phyloP scores from a whole-genome alignment of 2,113 vertebrate species.

The Ascaphus truei region DNA sequence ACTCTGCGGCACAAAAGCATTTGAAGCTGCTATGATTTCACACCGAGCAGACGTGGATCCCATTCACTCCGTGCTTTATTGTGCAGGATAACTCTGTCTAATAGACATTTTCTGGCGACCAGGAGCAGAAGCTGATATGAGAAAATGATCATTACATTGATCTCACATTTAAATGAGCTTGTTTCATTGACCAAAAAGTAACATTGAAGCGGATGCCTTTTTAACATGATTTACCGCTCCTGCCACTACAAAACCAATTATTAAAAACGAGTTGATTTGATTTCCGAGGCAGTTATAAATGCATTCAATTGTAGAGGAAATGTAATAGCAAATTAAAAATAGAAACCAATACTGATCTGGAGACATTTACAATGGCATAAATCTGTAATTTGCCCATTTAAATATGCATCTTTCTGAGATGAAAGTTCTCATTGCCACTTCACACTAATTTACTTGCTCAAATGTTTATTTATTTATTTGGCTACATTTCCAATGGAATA shows the following conservation, averaged over 20 bases:
- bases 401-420: no score
- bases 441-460: no score
- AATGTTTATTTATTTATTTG: no score
- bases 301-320: neutral
- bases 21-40: neutral
- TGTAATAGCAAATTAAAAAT: conserved; percentile 13
- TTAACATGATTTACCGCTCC: conserved; percentile 12
- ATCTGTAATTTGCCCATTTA: neutral
- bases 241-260: neutral
- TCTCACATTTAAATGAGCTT: conserved; percentile 8
- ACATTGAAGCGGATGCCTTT: conserved; percentile 8
- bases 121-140: neutral
- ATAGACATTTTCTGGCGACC: neutral
- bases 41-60: neutral
- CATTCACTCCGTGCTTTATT: conserved; percentile 1
- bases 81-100: conserved; percentile 7
- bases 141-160: conserved; percentile 22
- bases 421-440: no score
- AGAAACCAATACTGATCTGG: neutral
- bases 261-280: neutral
- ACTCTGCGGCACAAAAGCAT: neutral
- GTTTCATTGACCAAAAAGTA: conserved; percentile 34
- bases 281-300: neutral
- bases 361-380: neutral
- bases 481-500: no score